A percentile compares a stretch with the other conserved stretches of the same genome.
phyloP scores from a whole-genome alignment of 1,140 invertebrate genomes.

The Heliconius hermathena region DNA sequence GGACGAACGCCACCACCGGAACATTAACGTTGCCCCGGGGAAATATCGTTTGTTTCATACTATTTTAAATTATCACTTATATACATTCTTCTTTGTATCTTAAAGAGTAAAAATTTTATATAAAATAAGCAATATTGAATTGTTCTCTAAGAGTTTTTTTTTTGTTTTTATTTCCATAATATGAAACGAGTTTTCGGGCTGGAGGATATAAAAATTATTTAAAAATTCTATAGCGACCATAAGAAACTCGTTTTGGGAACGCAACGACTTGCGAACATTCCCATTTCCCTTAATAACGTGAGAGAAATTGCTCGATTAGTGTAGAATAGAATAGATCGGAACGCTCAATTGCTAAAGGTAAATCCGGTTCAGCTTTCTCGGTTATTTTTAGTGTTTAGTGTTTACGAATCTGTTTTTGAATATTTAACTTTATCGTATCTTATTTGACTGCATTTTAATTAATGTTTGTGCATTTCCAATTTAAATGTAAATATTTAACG shows the following conservation, averaged over 20 bases:
- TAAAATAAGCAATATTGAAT: neutral
- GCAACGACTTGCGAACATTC: constrained; percentile 74
- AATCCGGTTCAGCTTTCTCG: constrained; percentile 36
- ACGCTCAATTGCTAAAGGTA: constrained; percentile 40
- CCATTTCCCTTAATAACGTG: constrained; percentile 77
- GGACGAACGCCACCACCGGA: constrained; percentile 68
- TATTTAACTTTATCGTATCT: neutral
- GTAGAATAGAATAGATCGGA: constrained; percentile 58
- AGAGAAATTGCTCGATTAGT: constrained; percentile 78
- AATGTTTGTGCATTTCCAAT: neutral
- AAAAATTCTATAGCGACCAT: constrained; percentile 73
- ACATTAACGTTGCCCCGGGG: constrained; percentile 73
- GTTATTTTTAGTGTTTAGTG: constrained; percentile 34
- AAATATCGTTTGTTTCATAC: constrained; percentile 74
- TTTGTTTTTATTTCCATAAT: constrained; percentile 36
- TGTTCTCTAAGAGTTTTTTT: neutral
- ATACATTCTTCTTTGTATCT: constrained; percentile 36
- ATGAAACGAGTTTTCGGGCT: constrained; percentile 62
- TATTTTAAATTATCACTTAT: constrained; percentile 68
- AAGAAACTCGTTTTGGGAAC: constrained; percentile 72
- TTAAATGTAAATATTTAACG: constrained; percentile 3
- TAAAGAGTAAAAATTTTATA: constrained; percentile 17
- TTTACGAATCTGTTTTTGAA: neutral
- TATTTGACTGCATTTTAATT: neutral
- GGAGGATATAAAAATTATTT: constrained; percentile 71